Evolutionary conservation across 2,888 invertebrate genomes (phyloP), one percentile per base, ranked within the genome.

Genomic region (Pterostichus niger): DNA sequence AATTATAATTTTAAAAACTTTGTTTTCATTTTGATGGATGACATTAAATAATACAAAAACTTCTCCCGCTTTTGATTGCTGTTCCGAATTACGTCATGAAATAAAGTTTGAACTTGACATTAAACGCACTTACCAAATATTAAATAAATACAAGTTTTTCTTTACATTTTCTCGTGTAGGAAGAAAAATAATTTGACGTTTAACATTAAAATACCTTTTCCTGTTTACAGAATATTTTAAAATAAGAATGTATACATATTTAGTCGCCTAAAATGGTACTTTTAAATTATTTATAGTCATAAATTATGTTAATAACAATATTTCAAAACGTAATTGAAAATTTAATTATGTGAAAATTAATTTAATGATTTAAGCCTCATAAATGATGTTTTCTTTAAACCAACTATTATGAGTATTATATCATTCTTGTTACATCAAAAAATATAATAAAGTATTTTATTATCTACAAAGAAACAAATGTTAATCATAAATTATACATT

Each of bases 401-500:
- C 35, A 64, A 1, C 35, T 33, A 40, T 35, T 64, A 64, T 35
- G 13, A 64, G 64, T 0, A 31, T 64, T 64, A 64, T 64, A 35
- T 64, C 64, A 64, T 33, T 64, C 33, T 13, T 64, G 35, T 64
- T 64, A 64, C 64, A 64, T 64, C 35, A 64, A 64, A 35, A 17
- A 59, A 31, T 40, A 35, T 64, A 64, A 64, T 64, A 64, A 13
- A 11, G 6, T 35, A 33, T 64, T 64, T 35, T 13, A 13, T 64
- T 64, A 64, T 64, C 64, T 64, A 33, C 31, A 24, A 64, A 64
- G 64, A 33, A 64, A 64, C 64, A 35, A n/a, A 64, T 64, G 64
- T 64, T 64, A n/a, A 64, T 64, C 64, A 64, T 64, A 64, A 64
- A 64, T 64, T 64, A 64, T 35, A 64, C 64, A 64, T 64, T 64